A percentile compares a stretch with the other conserved stretches of the same genome.
phyloP scores from a whole-genome alignment of 2,888 invertebrate species.

The Papilio elwesi region DNA sequence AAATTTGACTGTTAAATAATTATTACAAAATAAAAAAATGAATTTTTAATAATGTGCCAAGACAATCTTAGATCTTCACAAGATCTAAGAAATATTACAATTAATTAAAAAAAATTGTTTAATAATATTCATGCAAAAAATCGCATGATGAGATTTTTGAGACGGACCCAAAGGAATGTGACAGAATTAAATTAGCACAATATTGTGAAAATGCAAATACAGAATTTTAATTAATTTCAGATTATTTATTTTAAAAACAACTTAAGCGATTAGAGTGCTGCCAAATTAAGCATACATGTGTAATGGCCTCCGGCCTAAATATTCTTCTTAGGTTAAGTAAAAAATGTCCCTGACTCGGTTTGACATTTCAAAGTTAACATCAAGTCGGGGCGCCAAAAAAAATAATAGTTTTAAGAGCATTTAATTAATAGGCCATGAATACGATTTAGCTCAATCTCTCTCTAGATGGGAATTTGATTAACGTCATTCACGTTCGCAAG shows the following conservation, averaged over 20 bases:
- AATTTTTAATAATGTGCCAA: too few relatives aligned
- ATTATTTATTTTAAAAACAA: background rate
- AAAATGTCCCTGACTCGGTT: conserved; percentile 4
- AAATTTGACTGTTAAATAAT: too few relatives aligned
- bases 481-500: background rate
- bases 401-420: conserved; percentile 4
- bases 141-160: background rate
- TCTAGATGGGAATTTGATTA: conserved; percentile 3
- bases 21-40: too few relatives aligned
- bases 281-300: conserved; percentile 11
- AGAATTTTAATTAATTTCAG: background rate
- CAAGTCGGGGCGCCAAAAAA: background rate
- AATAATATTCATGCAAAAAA: too few relatives aligned
- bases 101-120: too few relatives aligned
- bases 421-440: background rate
- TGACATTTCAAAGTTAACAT: background rate
- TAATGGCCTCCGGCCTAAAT: conserved; percentile 5
- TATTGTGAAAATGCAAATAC: background rate
- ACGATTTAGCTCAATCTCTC: background rate
- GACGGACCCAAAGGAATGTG: too few relatives aligned
- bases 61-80: too few relatives aligned
- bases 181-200: too few relatives aligned
- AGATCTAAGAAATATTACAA: too few relatives aligned
- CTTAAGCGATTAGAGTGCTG: background rate
- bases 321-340: background rate